phyloP scores from a whole-genome alignment of 2,888 invertebrate species.

The Sepioteuthis lessoniana region DNA sequence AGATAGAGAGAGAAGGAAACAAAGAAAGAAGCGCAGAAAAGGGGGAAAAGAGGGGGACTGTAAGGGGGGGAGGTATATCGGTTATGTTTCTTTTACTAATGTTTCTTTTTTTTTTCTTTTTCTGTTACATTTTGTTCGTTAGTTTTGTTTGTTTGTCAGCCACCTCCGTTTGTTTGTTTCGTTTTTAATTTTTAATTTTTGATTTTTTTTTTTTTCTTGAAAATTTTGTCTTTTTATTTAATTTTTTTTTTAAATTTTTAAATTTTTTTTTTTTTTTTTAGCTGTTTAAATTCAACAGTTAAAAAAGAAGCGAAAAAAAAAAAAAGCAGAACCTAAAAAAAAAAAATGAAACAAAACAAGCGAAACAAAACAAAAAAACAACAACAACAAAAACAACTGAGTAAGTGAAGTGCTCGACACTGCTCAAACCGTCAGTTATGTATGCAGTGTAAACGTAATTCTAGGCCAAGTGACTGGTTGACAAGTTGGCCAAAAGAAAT shows the following conservation, averaged over 20 bases:
- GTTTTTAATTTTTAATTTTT: too few relatives aligned
- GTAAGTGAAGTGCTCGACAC: background rate
- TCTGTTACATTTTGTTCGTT: background rate
- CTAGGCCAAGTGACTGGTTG: background rate
- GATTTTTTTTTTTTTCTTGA: background rate
- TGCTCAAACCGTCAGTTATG: background rate
- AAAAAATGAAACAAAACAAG: too few relatives aligned
- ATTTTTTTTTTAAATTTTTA: too few relatives aligned
- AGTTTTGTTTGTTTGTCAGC: too few relatives aligned
- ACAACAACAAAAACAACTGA: too few relatives aligned
- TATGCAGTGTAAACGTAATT: background rate
- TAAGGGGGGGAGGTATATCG: background rate
- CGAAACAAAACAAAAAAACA: too few relatives aligned
- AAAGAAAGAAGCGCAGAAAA: background rate
- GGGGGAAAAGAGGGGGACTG: background rate
- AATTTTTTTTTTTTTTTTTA: background rate
- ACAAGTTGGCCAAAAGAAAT: background rate
- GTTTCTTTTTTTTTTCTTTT: background rate
- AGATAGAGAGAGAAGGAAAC: background rate
- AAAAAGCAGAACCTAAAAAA: too few relatives aligned
- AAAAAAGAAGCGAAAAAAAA: background rate
- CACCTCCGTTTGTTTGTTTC: too few relatives aligned
- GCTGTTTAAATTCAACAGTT: slow-evolving; percentile 33
- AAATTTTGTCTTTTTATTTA: background rate
- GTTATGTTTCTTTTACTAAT: background rate